Percentiles rank a stretch among this genome's conserved stretches.
phyloP scores from a whole-genome alignment of 1,140 invertebrate species.

The Papilio helenus region DNA sequence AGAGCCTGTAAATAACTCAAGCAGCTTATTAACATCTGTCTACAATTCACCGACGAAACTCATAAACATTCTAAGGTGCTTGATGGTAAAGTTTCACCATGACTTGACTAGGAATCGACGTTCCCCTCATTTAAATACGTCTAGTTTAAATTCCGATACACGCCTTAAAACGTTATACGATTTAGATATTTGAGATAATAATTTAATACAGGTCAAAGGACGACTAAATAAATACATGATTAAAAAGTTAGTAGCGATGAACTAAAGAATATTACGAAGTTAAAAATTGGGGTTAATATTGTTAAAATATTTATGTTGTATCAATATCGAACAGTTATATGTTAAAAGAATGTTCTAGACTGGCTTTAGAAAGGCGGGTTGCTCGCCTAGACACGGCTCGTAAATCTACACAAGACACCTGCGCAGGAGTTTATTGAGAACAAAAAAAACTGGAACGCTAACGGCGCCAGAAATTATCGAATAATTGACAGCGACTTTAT shows the following conservation, averaged over 20 bases:
- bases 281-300: not conserved
- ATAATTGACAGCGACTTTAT: slow-evolving; percentile 16
- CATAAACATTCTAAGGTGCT: slow-evolving; percentile 11
- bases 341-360: slow-evolving; percentile 3
- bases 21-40: not conserved
- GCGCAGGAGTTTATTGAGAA: slow-evolving; percentile 7
- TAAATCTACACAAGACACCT: slow-evolving; percentile 21
- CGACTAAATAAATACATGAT: not conserved
- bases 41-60: not conserved
- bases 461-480: slow-evolving; percentile 22
- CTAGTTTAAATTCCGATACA: slow-evolving; percentile 23
- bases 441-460: slow-evolving; percentile 27
- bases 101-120: slow-evolving; percentile 30
- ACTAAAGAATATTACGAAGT: not conserved
- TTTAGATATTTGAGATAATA: not conserved
- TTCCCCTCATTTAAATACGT: slow-evolving; percentile 22
- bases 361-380: slow-evolving; percentile 11
- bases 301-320: not conserved
- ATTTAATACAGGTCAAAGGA: slow-evolving; percentile 11
- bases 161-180: slow-evolving; percentile 11
- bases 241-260: not conserved
- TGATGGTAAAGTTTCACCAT: slow-evolving; percentile 20
- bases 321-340: slow-evolving; percentile 23
- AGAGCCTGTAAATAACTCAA: not conserved
- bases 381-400: slow-evolving; percentile 17